These are phyloP conservation scores for Lepus americanus DNA, from an alignment of 2,113 vertebrate genomes.

Conservation along the genomic window DNA sequence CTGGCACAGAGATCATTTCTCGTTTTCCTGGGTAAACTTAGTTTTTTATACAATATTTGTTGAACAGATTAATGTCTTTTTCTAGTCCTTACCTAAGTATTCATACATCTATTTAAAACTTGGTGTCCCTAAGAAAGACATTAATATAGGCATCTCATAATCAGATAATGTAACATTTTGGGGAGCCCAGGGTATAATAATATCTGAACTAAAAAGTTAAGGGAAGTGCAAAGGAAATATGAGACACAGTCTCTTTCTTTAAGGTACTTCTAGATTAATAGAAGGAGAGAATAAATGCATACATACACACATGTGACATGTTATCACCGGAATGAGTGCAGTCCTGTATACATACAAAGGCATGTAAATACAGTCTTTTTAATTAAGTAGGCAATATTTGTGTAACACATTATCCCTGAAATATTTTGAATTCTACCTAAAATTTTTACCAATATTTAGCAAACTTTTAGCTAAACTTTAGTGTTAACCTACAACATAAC, in stretches of 20 bases:
- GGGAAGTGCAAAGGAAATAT: neutral
- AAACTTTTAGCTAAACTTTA: no score
- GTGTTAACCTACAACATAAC: neutral
- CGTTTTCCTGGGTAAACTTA: no score
- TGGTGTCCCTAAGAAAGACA: no score
- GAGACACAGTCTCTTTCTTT: neutral
- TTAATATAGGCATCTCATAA: no score
- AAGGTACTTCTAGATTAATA: neutral
- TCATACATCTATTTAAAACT: no score
- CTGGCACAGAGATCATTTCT: no score
- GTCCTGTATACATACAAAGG: neutral
- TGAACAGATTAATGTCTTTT: no score
- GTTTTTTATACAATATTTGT: no score
- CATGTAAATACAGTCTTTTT: neutral
- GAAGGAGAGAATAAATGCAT: neutral
- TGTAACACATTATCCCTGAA: neutral
- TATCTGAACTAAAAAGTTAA: neutral
- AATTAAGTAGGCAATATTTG: neutral
- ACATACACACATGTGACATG: neutral
- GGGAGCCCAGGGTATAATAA: no score
- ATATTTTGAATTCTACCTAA: neutral
- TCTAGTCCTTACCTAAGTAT: no score
- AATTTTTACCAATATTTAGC: neutral
- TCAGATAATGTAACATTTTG: no score
- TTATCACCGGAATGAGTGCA: neutral